Evolutionary conservation across 1,140 invertebrate species (phyloP).

Genomic region (Trachelipus rathkii): DNA sequence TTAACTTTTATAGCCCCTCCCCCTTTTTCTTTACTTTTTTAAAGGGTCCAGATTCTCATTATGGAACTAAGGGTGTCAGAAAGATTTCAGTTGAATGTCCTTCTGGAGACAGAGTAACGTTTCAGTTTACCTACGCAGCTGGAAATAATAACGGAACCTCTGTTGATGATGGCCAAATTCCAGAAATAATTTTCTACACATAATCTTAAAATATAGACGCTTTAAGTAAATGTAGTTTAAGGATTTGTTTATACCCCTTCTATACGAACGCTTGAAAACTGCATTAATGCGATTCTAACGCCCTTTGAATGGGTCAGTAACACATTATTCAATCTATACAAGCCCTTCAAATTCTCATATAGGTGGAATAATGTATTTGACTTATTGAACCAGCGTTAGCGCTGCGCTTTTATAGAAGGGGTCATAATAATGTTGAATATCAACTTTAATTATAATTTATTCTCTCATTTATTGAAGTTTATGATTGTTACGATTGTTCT

Average conservation of each 20-base stretch:
- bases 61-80: conserved; percentile 75
- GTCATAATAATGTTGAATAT: conserved; percentile 14
- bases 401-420: no score
- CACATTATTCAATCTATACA: no score
- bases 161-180: conserved; percentile 85
- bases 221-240: not conserved
- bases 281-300: not conserved
- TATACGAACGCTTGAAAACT: not conserved
- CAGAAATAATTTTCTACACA: conserved; percentile 79
- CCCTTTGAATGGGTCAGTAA: not conserved
- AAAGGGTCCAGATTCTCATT: conserved; percentile 81
- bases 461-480: no score
- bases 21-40: conserved; percentile 45
- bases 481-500: no score
- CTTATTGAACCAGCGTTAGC: no score
- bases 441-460: not conserved
- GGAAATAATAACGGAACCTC: conserved; percentile 88
- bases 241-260: not conserved
- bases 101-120: conserved; percentile 68
- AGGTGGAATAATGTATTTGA: no score
- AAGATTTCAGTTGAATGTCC: conserved; percentile 71
- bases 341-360: no score
- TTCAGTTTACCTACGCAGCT: conserved; percentile 78
- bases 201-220: conserved; percentile 32
- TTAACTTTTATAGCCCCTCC: no score